A percentile compares a stretch with the other conserved stretches of the same genome.
phyloP scores from a whole-genome alignment of 2,113 vertebrate genomes.

The Cyanoliseus patagonus region DNA sequence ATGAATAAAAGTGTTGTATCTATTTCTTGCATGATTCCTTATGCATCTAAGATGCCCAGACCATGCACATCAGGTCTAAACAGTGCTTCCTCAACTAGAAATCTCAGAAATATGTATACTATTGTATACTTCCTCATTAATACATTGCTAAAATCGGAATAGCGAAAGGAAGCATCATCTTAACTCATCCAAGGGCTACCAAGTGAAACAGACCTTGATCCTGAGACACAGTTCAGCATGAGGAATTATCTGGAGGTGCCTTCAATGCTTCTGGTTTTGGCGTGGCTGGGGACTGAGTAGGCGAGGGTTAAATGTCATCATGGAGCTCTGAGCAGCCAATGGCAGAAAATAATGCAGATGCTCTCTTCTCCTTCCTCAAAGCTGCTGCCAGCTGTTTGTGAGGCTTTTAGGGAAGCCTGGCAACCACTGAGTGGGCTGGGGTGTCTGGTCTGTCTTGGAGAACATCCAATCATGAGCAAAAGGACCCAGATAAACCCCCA shows the following conservation, averaged over 20 bases:
- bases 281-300: background rate
- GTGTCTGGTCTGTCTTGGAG: background rate
- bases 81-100: background rate
- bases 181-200: accelerated
- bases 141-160: background rate
- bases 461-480: background rate
- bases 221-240: background rate
- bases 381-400: background rate
- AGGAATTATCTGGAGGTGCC: background rate
- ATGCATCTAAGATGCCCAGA: background rate
- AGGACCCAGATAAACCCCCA: accelerated
- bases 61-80: background rate
- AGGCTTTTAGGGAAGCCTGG: background rate
- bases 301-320: background rate
- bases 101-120: background rate
- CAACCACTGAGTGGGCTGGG: background rate
- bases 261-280: background rate
- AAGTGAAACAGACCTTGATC: background rate
- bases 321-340: accelerated
- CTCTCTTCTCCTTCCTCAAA: background rate
- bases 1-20: background rate
- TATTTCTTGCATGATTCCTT: background rate
- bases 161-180: background rate
- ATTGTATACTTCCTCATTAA: background rate
- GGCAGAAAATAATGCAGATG: background rate